Conservation (phyloP, 2,888 invertebrate species). For the Mactromeris polynyma region DNA sequence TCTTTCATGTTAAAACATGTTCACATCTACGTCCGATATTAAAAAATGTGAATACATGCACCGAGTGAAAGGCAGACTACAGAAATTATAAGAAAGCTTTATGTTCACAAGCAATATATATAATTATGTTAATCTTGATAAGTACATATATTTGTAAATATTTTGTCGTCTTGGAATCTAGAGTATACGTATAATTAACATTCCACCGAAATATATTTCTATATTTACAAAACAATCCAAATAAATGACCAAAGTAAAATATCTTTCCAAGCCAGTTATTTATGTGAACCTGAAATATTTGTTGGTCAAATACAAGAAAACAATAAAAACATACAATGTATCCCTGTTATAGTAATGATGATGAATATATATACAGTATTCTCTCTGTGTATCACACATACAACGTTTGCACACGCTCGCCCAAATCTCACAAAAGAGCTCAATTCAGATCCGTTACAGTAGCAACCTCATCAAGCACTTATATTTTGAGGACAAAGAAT, state of each 20-base stretch:
- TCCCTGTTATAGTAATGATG: slow-evolving; percentile 38
- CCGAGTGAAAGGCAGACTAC: not conserved
- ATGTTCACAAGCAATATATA: slow-evolving; percentile 3
- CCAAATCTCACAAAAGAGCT: not conserved
- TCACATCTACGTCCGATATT: not conserved
- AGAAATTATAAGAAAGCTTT: not conserved
- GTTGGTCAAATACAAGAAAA: slow-evolving; percentile 12
- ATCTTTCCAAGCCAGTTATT: not conserved
- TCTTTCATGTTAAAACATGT: not conserved
- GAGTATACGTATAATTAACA: not conserved
- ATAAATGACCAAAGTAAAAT: slow-evolving; percentile 1
- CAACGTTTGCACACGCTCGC: not conserved
- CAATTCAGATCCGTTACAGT: too few species aligned
- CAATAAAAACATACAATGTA: slow-evolving; percentile 10
- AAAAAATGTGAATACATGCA: not conserved
- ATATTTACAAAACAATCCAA: slow-evolving; percentile 5
- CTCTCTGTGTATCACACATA: not conserved
- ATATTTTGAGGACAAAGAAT: too few species aligned
- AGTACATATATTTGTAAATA: not conserved
- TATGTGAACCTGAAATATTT: not conserved
- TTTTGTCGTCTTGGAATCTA: not conserved
- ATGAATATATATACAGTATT: slow-evolving; percentile 1
- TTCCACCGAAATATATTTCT: not conserved
- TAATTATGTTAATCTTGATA: slow-evolving; percentile 2
- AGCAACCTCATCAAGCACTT: too few species aligned